A percentile compares a stretch with the other conserved stretches of the same genome.
Conservation (phyloP, 2,888 invertebrate species). For the Trichacis sp. region DNA sequence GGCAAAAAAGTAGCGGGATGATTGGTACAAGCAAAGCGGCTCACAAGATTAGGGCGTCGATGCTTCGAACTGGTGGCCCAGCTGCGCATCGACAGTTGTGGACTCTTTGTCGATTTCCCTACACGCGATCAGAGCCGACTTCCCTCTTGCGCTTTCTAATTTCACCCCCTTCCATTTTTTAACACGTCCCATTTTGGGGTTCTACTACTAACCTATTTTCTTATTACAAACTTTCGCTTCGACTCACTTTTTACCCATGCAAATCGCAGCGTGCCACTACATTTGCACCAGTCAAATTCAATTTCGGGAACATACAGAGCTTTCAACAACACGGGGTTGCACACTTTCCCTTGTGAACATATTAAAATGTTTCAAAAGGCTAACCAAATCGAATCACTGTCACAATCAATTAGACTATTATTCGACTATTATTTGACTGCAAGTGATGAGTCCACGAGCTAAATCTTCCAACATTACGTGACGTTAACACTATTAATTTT, state of each 20-base stretch:
- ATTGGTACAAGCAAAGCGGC: conserved; percentile 22
- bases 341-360: too few relatives aligned
- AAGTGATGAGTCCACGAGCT: too few relatives aligned
- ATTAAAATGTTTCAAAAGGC: too few relatives aligned
- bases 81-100: conserved; percentile 60
- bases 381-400: too few relatives aligned
- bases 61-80: conserved; percentile 55
- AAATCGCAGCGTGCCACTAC: conserved; percentile 1
- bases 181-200: not conserved
- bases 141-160: conserved; percentile 35
- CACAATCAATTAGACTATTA: too few relatives aligned
- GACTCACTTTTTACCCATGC: conserved; percentile 14
- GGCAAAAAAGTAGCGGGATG: conserved; percentile 7
- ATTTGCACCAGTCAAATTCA: not conserved
- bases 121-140: conserved; percentile 55
- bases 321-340: too few relatives aligned
- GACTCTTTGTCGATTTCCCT: conserved; percentile 63
- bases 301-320: conserved; percentile 23
- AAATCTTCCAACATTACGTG: too few relatives aligned
- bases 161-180: not conserved
- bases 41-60: conserved; percentile 23
- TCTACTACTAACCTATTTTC: conserved; percentile 49
- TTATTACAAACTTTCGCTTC: conserved; percentile 51
- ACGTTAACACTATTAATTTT: too few relatives aligned
- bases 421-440: too few relatives aligned